These are phyloP conservation scores for Glaucopsyche alexis DNA, from an alignment of 2,888 invertebrate species.

Conservation along the genomic window DNA sequence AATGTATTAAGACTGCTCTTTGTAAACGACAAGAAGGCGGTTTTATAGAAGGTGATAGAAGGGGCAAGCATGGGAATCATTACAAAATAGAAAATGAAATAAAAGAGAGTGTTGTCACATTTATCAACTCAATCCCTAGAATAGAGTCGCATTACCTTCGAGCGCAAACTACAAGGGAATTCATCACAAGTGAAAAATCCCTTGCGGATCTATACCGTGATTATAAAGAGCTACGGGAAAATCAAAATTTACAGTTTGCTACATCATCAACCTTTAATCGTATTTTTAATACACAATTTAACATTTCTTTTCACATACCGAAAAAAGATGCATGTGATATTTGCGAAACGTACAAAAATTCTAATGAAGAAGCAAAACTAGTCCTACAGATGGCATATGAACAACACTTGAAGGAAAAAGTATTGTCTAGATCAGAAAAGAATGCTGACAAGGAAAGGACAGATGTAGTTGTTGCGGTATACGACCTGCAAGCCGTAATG, in stretches of 20 bases:
- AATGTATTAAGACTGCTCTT: constrained; percentile 35
- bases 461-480: constrained; percentile 18
- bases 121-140: constrained; percentile 35
- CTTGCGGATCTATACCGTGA: constrained; percentile 42
- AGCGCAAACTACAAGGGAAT: constrained; percentile 40
- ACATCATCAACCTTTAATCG: constrained; percentile 38
- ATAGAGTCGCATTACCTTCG: constrained; percentile 35
- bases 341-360: constrained; percentile 35
- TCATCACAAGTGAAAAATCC: constrained; percentile 40
- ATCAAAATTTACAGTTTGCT: constrained; percentile 34
- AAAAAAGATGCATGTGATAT: constrained; percentile 43
- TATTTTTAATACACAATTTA: constrained; percentile 42
- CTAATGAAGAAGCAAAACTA: constrained; percentile 11
- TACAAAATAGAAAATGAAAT: constrained; percentile 22
- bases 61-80: constrained; percentile 26
- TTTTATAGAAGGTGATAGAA: constrained; percentile 14
- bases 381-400: background rate
- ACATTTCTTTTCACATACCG: constrained; percentile 41
- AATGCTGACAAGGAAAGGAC: constrained; percentile 22
- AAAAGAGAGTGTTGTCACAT: constrained; percentile 35
- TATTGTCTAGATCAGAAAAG: constrained; percentile 24
- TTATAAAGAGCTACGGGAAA: constrained; percentile 37
- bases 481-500: constrained; percentile 28
- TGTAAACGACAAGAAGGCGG: constrained; percentile 29
- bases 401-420: constrained; percentile 29